phyloP scores from a whole-genome alignment of 2,797 vertebrate genomes.

The Pangasius djambal region DNA sequence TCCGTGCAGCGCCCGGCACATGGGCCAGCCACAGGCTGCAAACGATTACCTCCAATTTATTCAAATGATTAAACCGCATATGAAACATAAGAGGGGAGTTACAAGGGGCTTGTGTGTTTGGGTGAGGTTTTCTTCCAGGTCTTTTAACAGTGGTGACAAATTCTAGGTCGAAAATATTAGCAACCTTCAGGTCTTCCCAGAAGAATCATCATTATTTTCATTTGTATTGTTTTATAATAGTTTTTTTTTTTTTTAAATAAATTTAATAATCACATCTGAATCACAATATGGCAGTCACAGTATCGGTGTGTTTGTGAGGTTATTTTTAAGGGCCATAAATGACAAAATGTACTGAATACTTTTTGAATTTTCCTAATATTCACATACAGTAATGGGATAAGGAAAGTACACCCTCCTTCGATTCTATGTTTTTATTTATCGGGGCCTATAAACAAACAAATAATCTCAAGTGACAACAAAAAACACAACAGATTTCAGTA shows the following conservation, averaged over 20 bases:
- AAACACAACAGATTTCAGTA: background rate
- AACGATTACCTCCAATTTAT: conserved; percentile 91
- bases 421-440: background rate
- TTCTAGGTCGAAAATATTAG: conserved; percentile 4
- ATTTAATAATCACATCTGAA: background rate
- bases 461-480: background rate
- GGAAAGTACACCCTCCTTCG: background rate
- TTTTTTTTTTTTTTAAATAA: background rate
- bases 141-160: background rate
- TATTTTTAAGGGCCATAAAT: background rate
- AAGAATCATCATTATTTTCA: background rate
- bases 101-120: conserved; percentile 10
- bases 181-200: background rate
- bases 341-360: background rate
- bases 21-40: conserved; percentile 32
- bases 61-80: conserved; percentile 79
- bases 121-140: background rate
- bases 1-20: conserved; percentile 71
- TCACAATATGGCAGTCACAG: background rate
- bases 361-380: background rate
- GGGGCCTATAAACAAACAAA: no score
- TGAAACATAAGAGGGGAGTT: conserved; percentile 69
- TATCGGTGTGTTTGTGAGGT: background rate
- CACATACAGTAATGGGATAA: background rate
- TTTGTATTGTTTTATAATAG: conserved; percentile 3